Evolutionary conservation across 2,113 vertebrate genomes (phyloP).

Genomic region (Prochilodus magdalenae): DNA sequence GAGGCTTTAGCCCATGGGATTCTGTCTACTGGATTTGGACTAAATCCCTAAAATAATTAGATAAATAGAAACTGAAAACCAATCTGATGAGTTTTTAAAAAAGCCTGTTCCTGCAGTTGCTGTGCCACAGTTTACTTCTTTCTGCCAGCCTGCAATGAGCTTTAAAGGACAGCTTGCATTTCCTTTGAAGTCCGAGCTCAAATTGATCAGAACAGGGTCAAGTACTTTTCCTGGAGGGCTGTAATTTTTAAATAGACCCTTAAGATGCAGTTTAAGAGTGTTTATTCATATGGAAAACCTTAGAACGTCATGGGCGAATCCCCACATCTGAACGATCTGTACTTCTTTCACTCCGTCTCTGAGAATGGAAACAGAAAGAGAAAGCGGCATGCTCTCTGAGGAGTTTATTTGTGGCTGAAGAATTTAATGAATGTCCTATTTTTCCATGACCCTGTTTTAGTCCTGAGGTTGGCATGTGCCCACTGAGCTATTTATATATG

Average conservation of each 20-base stretch:
- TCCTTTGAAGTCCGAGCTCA: slow-evolving; percentile 2
- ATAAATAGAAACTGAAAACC: not conserved
- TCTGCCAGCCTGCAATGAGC: not conserved
- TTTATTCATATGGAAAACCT: not conserved
- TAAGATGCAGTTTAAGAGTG: not conserved
- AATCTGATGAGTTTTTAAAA: not conserved
- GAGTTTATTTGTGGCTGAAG: slow-evolving; percentile 32
- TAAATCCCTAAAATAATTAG: slow-evolving; percentile 1
- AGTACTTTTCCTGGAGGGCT: not conserved
- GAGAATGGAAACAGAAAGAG: slow-evolving; percentile 20
- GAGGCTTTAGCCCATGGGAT: not conserved
- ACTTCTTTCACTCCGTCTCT: not conserved
- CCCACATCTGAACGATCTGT: slow-evolving; percentile 4
- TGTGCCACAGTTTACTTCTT: not conserved
- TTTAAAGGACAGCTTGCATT: not conserved
- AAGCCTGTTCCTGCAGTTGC: not conserved
- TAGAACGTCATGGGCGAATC: not conserved
- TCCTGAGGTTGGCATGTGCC: slow-evolving; percentile 12
- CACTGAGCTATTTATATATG: slow-evolving; percentile 16
- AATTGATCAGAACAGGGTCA: not conserved
- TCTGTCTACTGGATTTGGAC: not conserved
- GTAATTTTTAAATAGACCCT: not conserved
- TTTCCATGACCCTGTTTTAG: slow-evolving; percentile 38
- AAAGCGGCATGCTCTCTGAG: slow-evolving; percentile 3
- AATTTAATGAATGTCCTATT: slow-evolving; percentile 40